Percentiles rank a stretch among this genome's conserved stretches.
Conservation (phyloP, 2,113 vertebrate species). For the Psammodynastes pulverulentus region DNA sequence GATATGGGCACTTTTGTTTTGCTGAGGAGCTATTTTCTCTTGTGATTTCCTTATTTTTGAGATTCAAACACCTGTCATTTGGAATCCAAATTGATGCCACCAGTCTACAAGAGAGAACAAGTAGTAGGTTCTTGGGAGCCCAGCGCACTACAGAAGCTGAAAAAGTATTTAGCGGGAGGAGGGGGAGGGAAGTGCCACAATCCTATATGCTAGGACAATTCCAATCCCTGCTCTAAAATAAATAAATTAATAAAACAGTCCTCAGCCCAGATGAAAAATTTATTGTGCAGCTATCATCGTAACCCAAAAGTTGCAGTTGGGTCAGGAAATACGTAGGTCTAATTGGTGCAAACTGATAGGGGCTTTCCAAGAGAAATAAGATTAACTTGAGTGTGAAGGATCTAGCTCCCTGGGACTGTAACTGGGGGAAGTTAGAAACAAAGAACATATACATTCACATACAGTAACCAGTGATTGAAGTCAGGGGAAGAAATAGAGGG, state of each 20-base stretch:
- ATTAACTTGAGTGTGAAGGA: neutral
- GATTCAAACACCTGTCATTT: neutral
- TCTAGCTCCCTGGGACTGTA: neutral
- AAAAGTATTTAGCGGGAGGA: neutral
- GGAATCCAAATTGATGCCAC: neutral
- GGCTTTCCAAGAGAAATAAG: neutral
- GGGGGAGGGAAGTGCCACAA: neutral
- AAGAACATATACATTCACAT: neutral
- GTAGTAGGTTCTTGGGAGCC: neutral
- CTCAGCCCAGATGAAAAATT: neutral
- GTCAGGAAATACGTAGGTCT: neutral
- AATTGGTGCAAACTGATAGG: neutral
- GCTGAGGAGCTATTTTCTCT: neutral
- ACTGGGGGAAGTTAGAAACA: neutral
- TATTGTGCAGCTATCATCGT: neutral
- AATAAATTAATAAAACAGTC: neutral
- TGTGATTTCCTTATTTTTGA: neutral
- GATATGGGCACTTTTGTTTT: neutral
- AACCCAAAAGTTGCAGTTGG: neutral
- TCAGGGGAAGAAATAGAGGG: neutral
- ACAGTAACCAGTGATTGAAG: neutral
- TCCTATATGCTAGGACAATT: neutral
- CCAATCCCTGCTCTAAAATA: neutral
- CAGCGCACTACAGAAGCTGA: neutral
- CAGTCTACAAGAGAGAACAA: neutral